phyloP scores from a whole-genome alignment of 2,797 vertebrate genomes.

The Propithecus perrieri region DNA sequence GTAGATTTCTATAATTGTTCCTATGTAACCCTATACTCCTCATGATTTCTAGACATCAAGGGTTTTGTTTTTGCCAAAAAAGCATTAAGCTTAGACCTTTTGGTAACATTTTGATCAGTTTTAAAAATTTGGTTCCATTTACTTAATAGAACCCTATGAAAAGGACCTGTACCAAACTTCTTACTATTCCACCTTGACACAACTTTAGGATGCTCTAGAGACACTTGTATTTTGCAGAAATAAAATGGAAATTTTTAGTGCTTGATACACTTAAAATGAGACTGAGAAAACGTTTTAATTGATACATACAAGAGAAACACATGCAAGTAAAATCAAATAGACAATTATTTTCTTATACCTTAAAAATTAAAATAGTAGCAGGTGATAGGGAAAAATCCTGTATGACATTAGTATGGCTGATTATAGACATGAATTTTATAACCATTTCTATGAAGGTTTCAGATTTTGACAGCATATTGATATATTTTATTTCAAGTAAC shows the following conservation, averaged over 20 bases:
- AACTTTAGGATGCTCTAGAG: neutral
- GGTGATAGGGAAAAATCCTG: neutral
- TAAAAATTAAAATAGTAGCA: conserved; percentile 7
- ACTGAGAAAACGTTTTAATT: conserved; percentile 12
- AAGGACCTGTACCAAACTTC: neutral
- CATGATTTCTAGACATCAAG: neutral
- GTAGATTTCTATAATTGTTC: neutral
- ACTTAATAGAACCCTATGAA: neutral
- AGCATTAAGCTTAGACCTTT: conserved; percentile 8
- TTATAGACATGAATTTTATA: neutral
- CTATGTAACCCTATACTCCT: neutral
- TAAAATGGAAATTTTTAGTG: neutral
- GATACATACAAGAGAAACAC: neutral
- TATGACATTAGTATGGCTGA: neutral
- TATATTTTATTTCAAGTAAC: conserved; percentile 44
- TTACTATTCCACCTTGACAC: neutral
- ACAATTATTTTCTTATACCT: neutral
- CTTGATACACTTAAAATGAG: neutral
- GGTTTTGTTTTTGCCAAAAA: neutral
- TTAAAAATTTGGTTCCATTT: conserved; percentile 17
- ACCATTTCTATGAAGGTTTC: neutral
- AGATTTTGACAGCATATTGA: neutral
- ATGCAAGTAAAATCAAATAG: conserved; percentile 13
- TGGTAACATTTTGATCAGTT: neutral
- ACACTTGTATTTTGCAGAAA: conserved; percentile 39